These are phyloP conservation scores for Platycnemis pennipes DNA, from an alignment of 2,888 invertebrate genomes.

Conservation along the genomic window DNA sequence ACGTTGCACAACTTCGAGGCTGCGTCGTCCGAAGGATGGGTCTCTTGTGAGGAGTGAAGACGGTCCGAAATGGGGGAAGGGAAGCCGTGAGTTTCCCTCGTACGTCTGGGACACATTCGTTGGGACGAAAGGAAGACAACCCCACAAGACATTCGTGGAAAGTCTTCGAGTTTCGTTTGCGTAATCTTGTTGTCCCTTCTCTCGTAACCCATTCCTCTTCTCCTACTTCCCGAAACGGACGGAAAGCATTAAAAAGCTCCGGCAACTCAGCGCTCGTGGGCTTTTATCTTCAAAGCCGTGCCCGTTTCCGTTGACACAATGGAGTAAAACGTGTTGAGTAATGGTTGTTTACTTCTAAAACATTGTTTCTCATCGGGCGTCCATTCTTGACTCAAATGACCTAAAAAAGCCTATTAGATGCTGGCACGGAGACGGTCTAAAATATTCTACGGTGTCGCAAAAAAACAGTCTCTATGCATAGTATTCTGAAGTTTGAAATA, in stretches of 20 bases:
- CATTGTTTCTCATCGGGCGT: not conserved
- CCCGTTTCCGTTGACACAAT: constrained; percentile 32
- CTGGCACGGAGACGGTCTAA: not conserved
- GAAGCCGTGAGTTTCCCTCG: too few relatives aligned
- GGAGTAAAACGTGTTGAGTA: not conserved
- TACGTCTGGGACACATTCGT: not conserved
- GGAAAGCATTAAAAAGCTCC: constrained; percentile 10
- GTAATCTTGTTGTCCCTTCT: not conserved
- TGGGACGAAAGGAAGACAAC: not conserved
- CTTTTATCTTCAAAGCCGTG: not conserved
- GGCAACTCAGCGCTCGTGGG: not conserved
- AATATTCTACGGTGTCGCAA: not conserved
- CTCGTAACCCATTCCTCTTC: not conserved
- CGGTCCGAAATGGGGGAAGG: too few relatives aligned
- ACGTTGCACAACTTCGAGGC: not conserved
- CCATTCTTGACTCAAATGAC: not conserved
- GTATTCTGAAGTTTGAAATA: too few relatives aligned
- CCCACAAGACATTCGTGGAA: not conserved
- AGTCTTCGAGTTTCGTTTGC: not conserved
- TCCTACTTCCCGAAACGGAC: not conserved
- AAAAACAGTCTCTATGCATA: not conserved
- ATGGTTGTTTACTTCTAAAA: not conserved
- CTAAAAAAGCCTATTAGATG: not conserved
- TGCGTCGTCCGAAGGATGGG: not conserved
- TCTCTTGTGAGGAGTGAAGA: not conserved